phyloP scores from a whole-genome alignment of 1,140 invertebrate species.

The Fopius arisanus region DNA sequence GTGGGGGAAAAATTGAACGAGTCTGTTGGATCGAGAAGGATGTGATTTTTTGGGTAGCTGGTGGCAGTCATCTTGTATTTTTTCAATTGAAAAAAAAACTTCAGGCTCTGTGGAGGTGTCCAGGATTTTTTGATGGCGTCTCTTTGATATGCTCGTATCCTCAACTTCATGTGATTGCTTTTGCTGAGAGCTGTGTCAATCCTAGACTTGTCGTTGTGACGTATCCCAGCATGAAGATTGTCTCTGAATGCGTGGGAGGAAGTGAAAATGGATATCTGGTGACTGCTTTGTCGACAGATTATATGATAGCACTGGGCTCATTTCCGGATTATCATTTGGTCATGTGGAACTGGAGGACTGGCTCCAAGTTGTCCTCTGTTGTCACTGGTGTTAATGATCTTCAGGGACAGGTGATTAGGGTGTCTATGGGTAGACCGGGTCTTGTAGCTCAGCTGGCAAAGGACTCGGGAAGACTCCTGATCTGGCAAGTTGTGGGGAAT shows the following conservation, averaged over 20 bases:
- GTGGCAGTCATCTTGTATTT: constrained; percentile 53
- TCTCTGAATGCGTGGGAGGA: constrained; percentile 47
- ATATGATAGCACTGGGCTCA: constrained; percentile 49
- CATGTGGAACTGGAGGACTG: constrained; percentile 60
- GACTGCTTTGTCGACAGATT: constrained; percentile 48
- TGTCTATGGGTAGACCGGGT: constrained; percentile 30
- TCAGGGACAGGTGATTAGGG: constrained; percentile 42
- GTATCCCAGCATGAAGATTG: constrained; percentile 54
- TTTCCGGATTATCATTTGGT: constrained; percentile 48
- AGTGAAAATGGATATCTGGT: constrained; percentile 44
- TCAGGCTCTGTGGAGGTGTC: constrained; percentile 43
- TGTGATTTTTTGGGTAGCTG: constrained; percentile 52
- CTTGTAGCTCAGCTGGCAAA: constrained; percentile 50
- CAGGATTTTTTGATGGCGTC: constrained; percentile 47
- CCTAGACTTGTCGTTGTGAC: constrained; percentile 51
- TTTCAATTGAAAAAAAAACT: constrained; percentile 40
- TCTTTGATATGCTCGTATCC: constrained; percentile 50
- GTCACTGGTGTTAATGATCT: constrained; percentile 46
- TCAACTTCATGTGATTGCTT: constrained; percentile 45
- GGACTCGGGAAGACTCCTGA: constrained; percentile 42
- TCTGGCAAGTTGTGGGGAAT: constrained; percentile 46
- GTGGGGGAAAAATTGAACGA: constrained; percentile 49
- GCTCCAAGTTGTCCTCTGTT: constrained; percentile 42
- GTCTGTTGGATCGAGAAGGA: constrained; percentile 55
- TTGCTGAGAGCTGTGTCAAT: constrained; percentile 46